Evolutionary conservation across 2,797 vertebrate species (phyloP).

Genomic region (Eupleurogrammus muticus): DNA sequence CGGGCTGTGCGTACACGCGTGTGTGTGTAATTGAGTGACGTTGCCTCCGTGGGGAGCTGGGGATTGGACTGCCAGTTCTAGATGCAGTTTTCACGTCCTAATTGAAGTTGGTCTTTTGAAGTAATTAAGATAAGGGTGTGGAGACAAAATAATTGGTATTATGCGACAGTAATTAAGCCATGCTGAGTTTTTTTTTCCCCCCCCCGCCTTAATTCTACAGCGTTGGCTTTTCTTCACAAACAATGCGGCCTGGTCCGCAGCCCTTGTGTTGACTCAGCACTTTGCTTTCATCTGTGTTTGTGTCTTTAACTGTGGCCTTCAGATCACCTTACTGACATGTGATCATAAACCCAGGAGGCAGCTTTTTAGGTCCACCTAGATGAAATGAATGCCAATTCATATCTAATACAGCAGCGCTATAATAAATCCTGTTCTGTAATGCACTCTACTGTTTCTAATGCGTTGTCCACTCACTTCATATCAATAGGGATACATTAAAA

Average conservation of each 20-base stretch:
- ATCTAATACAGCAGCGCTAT: not conserved
- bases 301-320: conserved; percentile 53
- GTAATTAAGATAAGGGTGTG: conserved; percentile 86
- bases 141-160: conserved; percentile 87
- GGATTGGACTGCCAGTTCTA: conserved; percentile 73
- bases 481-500: not conserved
- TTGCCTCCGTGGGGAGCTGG: conserved; percentile 69
- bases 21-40: conserved; percentile 72
- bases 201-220: conserved; percentile 68
- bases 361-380: not conserved
- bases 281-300: conserved; percentile 67
- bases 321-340: conserved; percentile 60
- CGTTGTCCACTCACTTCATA: not conserved
- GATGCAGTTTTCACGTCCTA: conserved; percentile 81
- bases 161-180: conserved; percentile 85
- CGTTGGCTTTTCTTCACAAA: conserved; percentile 76
- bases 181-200: conserved; percentile 55
- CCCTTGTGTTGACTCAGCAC: conserved; percentile 69
- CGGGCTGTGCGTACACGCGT: conserved; percentile 33
- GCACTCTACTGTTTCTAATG: not conserved
- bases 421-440: not conserved
- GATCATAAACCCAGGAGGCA: not conserved
- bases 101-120: conserved; percentile 88
- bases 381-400: not conserved
- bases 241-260: conserved; percentile 66